These are phyloP conservation scores for human DNA, from an alignment of 2,113 vertebrate genomes.

Conservation along the genomic window GRCh38 chr11:60096001-60096500, in stretches of 20 bases:
- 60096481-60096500: background rate
- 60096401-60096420: background rate
- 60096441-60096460: background rate
- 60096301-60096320: background rate
- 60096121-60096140: background rate
- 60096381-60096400: background rate
- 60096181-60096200: background rate
- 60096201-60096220: background rate
- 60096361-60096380: background rate
- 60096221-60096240: background rate
- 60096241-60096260: background rate
- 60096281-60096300: background rate
- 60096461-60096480: background rate
- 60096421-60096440: background rate
- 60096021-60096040: background rate
- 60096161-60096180: background rate
- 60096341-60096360: background rate
- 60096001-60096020: background rate
- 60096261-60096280: background rate
- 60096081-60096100: rapidly evolving
- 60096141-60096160: background rate
- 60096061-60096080: rapidly evolving
- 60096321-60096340: background rate
- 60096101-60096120: background rate
- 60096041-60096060: background rate